These are phyloP conservation scores for Neotragus pygmaeus DNA, from an alignment of 2,113 vertebrate genomes.

Conservation along the genomic window DNA sequence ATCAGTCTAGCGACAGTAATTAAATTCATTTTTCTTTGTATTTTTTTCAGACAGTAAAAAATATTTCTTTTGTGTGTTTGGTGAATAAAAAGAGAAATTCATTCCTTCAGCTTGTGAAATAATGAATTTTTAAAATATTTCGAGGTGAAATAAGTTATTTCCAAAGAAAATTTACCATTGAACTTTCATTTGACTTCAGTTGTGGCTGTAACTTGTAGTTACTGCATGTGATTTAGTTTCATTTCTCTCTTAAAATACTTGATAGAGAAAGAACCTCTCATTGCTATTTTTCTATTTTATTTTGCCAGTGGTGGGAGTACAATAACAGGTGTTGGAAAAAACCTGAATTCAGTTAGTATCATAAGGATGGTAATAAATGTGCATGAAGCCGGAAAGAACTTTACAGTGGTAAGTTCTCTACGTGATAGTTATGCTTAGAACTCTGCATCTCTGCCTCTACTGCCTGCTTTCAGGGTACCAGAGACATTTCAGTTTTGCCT, in stretches of 20 bases:
- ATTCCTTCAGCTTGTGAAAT: constrained; percentile 42
- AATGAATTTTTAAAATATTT: constrained; percentile 17
- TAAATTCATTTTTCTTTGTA: background rate
- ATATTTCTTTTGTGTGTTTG: constrained; percentile 1
- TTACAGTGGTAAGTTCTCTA: constrained; percentile 91
- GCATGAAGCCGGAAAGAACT: constrained; percentile 85
- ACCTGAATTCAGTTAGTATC: constrained; percentile 91
- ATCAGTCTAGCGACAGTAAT: background rate
- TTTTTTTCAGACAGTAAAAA: background rate
- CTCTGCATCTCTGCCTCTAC: background rate
- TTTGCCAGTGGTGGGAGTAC: constrained; percentile 93
- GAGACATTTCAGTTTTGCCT: background rate
- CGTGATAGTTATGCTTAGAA: background rate
- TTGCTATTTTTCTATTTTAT: constrained; percentile 33
- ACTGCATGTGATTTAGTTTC: background rate
- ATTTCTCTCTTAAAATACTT: background rate
- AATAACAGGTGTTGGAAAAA: constrained; percentile 90
- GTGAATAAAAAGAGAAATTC: background rate
- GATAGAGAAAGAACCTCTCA: background rate
- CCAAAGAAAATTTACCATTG: background rate
- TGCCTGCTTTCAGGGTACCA: background rate
- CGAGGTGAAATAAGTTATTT: background rate
- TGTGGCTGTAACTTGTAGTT: background rate
- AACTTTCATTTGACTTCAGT: background rate
- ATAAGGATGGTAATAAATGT: constrained; percentile 93